Conservation (phyloP, 2,888 invertebrate genomes). For the Latrodectus elegans region DNA sequence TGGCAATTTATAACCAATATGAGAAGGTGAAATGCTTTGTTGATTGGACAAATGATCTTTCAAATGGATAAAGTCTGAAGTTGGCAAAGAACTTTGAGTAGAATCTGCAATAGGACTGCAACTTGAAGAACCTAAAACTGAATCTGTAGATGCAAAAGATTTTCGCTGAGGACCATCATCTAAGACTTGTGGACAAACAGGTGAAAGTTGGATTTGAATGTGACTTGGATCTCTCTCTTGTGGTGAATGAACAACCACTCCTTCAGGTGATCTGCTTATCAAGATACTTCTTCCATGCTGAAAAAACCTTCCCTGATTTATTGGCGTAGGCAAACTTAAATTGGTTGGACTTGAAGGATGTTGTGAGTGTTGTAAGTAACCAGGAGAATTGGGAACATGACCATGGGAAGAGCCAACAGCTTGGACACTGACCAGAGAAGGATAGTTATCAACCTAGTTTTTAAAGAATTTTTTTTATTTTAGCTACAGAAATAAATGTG, state of each 20-base stretch:
- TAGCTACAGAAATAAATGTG: neutral
- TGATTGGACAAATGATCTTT: conserved; percentile 14
- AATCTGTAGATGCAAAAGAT: conserved; percentile 31
- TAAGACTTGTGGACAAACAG: conserved; percentile 17
- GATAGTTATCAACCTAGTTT: conserved; percentile 51
- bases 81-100: conserved; percentile 1
- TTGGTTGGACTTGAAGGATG: conserved; percentile 43
- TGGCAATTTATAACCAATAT: conserved; percentile 76
- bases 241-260: conserved; percentile 24
- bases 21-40: conserved; percentile 27
- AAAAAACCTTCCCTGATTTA: conserved; percentile 23
- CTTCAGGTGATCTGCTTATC: conserved; percentile 50
- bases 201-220: conserved; percentile 39
- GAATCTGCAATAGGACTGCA: conserved; percentile 32
- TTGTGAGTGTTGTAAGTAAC: conserved; percentile 34
- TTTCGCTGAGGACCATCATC: conserved; percentile 15
- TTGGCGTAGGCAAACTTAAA: conserved; percentile 7
- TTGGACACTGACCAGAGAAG: conserved; percentile 25
- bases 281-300: conserved; percentile 60
- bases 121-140: conserved; percentile 31
- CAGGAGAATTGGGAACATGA: conserved; percentile 40
- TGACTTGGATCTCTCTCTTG: conserved; percentile 40
- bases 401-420: conserved; percentile 35
- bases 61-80: conserved; percentile 9
- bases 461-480: neutral